Evolutionary conservation across 1,140 invertebrate genomes (phyloP).

Genomic region (Psilanteris sp.): DNA sequence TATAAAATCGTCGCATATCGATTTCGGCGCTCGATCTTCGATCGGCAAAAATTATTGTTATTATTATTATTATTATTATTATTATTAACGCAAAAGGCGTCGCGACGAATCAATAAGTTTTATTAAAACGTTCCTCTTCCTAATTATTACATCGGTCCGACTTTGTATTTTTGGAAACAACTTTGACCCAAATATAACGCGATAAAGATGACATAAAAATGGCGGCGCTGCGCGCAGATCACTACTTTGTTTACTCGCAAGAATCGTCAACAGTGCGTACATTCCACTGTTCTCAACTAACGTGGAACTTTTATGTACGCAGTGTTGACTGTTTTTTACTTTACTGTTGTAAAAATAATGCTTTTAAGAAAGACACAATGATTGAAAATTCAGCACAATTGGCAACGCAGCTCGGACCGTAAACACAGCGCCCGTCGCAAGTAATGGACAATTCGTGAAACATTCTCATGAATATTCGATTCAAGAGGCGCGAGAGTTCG

Average conservation of each 20-base stretch:
- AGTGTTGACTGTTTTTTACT: too few species aligned
- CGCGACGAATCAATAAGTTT: constrained; percentile 14
- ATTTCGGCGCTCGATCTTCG: too few species aligned
- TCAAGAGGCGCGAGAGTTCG: constrained; percentile 1
- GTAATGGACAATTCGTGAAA: neutral
- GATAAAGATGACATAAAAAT: neutral
- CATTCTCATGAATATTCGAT: constrained; percentile 10
- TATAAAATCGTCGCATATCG: too few species aligned
- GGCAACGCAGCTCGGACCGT: too few species aligned
- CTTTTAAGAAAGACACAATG: too few species aligned
- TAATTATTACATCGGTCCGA: constrained; percentile 3
- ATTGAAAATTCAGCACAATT: neutral
- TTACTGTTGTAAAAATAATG: too few species aligned
- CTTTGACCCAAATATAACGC: neutral
- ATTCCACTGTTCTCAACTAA: too few species aligned
- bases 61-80: neutral
- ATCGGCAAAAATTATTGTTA: too few species aligned
- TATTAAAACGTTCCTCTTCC: constrained; percentile 4
- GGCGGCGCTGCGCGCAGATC: neutral
- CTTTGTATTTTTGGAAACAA: constrained; percentile 6
- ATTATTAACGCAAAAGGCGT: neutral
- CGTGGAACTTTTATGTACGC: too few species aligned
- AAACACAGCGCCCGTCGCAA: too few species aligned
- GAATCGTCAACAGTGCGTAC: too few species aligned
- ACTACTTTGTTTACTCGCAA: too few species aligned